phyloP scores from a whole-genome alignment of 2,888 invertebrate genomes.

The Autographa pulchrina region DNA sequence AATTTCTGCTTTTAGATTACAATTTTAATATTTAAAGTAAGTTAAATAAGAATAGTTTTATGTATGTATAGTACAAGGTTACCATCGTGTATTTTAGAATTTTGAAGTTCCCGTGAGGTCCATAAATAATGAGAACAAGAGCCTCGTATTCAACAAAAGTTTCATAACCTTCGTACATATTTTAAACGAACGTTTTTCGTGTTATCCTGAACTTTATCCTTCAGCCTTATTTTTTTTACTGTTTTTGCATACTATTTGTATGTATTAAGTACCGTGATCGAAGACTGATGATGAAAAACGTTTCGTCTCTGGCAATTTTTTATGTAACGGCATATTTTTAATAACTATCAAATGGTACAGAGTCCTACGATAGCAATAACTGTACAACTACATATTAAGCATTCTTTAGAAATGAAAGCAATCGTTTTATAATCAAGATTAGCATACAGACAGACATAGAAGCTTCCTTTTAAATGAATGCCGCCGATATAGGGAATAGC shows the following conservation, averaged over 20 bases:
- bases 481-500: slow-evolving; percentile 18
- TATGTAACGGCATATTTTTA: too few species aligned
- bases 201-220: background rate
- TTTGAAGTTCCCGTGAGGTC: background rate
- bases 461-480: slow-evolving; percentile 28
- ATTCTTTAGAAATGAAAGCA: slow-evolving; percentile 14
- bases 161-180: background rate
- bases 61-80: background rate
- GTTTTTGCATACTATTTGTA: too few species aligned
- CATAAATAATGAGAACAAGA: background rate
- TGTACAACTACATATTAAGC: background rate
- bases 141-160: background rate
- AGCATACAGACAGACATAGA: slow-evolving; percentile 32
- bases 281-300: too few species aligned
- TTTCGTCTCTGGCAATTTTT: too few species aligned
- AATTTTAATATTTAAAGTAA: too few species aligned
- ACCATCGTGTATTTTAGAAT: background rate
- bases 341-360: background rate
- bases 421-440: slow-evolving; percentile 22
- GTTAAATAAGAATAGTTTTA: too few species aligned
- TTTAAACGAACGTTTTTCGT: background rate
- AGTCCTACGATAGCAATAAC: background rate
- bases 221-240: too few species aligned
- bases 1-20: background rate
- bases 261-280: too few species aligned